Evolutionary conservation across 1,140 invertebrate species (phyloP).

Genomic region (Danaus plexippus): DNA sequence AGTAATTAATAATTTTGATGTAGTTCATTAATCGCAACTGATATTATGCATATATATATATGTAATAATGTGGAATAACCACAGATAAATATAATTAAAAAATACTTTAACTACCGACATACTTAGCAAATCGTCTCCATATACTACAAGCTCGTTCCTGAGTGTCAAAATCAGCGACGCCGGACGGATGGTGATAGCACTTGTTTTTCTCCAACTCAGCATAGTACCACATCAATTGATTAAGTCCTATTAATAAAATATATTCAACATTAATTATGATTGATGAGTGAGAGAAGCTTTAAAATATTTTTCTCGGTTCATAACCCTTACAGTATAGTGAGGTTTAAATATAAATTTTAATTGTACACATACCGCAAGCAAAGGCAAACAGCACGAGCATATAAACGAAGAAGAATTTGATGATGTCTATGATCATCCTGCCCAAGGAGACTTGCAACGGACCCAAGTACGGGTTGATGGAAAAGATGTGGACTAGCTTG

Average conservation of each 20-base stretch:
- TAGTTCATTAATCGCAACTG: no score
- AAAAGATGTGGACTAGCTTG: conserved; percentile 96
- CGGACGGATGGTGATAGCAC: conserved; percentile 82
- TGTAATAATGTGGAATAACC: no score
- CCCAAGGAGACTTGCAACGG: conserved; percentile 89
- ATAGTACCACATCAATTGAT: conserved; percentile 96
- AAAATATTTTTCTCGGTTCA: no score
- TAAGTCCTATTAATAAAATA: conserved; percentile 75
- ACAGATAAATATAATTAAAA: no score
- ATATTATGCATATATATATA: no score
- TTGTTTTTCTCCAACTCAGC: conserved; percentile 89
- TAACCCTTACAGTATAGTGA: no score
- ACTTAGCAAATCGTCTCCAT: conserved; percentile 91
- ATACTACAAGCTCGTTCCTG: conserved; percentile 87
- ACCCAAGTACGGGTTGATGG: conserved; percentile 94
- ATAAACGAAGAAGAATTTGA: conserved; percentile 95
- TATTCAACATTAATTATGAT: no score
- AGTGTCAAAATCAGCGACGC: conserved; percentile 81
- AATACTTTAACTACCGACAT: conserved; percentile 22
- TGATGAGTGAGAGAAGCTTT: no score
- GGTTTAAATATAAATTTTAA: neutral
- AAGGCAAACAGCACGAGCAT: conserved; percentile 91
- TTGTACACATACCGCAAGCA: conserved; percentile 80
- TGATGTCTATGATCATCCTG: conserved; percentile 93
- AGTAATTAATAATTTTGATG: no score